Evolutionary conservation across 2,113 vertebrate genomes (phyloP), one percentile per base, ranked within the genome.

Genomic region (Maccullochella peelii): DNA sequence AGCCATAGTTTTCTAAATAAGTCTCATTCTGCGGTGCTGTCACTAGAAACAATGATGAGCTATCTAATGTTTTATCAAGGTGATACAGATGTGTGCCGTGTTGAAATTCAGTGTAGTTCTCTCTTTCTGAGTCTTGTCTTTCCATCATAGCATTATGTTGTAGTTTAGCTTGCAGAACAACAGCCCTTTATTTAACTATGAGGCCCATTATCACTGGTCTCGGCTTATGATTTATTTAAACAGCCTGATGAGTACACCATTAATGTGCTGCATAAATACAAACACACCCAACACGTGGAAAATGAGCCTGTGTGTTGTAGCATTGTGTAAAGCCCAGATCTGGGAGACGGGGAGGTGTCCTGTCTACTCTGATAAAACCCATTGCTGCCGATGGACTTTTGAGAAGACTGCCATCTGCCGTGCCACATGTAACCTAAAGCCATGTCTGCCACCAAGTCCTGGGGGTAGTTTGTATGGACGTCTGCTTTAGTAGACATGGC

Each of bases 401-500:
- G 88, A 82, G 71, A 88, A 89, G 88, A 78, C 85, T 59, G 90
- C 95, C 95, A 95, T 96, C 95, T 96, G 95, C 92, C 78, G 68
- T 84, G 80, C 89, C 80, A 86, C 80, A 73, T 88, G 90, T 88
- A 85, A 91, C 89, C 88, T 76, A 81, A 91, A 88, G 81, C 84
- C 73, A 69, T 80, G 86, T 86, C 91, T 93, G 92, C 85, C 77
- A 82, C 86, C 54, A 33, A 74, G 88, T 94, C 93, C 95, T 90
- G 80, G 27, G 91, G 93, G 93, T 82, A 86, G 91, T 89, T 94
- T 94, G 91, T 89, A 90, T 86, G 89, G 88, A 92, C 88, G 93
- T 92, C 91, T 92, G 92, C 88, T 93, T 92, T 89, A 88, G 89
- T 92, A 80, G 89, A 87, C 87, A 84, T 91, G 82, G 84, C 89